Evolutionary conservation across 2,113 vertebrate genomes (phyloP).

Genomic region (Myotis yumanensis): DNA sequence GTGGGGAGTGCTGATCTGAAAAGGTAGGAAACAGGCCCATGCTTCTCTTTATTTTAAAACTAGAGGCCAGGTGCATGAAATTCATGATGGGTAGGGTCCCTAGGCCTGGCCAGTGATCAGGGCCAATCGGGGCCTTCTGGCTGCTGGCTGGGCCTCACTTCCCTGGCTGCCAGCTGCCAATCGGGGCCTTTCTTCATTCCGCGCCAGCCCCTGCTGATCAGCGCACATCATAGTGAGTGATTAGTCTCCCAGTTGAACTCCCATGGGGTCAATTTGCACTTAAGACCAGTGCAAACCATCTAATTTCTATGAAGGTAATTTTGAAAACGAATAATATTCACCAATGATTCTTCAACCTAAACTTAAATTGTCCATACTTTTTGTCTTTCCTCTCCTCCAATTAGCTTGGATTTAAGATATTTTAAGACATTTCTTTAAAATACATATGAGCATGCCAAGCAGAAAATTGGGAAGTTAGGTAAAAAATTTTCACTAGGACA

Average conservation of each 20-base stretch:
- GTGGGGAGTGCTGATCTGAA: not conserved
- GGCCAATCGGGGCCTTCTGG: no score
- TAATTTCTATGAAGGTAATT: not conserved
- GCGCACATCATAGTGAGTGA: no score
- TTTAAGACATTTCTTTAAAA: not conserved
- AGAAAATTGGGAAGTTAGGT: not conserved
- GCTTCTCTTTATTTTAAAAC: not conserved
- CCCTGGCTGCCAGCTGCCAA: no score
- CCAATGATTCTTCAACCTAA: not conserved
- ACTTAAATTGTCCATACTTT: not conserved
- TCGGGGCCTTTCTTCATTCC: no score
- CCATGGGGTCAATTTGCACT: no score
- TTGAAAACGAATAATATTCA: not conserved
- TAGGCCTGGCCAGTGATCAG: no score
- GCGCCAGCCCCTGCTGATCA: no score
- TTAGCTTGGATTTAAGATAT: not conserved
- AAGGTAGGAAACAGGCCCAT: not conserved
- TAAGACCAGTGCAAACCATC: not conserved
- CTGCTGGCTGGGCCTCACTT: no score
- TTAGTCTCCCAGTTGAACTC: no score
- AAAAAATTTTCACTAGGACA: not conserved
- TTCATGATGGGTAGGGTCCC: no score
- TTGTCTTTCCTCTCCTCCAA: not conserved
- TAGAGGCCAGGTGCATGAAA: no score
- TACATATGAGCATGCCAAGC: not conserved